Evolutionary conservation across 1,140 invertebrate species (phyloP), one percentile per base, ranked within the genome.

Genomic region (Platyscapa corneri): DNA sequence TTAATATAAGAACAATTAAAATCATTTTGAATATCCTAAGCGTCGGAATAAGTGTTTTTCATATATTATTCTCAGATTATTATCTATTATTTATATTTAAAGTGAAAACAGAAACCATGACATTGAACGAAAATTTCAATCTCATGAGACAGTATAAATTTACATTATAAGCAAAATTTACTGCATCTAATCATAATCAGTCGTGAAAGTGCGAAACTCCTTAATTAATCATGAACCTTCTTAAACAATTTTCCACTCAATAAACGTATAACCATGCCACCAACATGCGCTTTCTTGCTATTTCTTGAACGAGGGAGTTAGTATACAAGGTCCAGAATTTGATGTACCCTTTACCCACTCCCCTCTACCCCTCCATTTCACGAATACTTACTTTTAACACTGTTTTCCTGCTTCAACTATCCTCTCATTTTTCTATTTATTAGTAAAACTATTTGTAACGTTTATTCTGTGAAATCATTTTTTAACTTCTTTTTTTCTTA

Each of bases 191-290:
- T 49, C n/a, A 32, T 49, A 75, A 75, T 75, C 42, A 32, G 42
- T 46, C 39, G 46, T 46, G 6, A 8, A n/a, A 16, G 49, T 30
- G 75, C 10, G 30, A 77, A 46, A 49, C 49, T 46, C 16, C 46
- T 77, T 60, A 77, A 77, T 77, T 77, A 77, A 77, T 49, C 14
- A 27, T 30, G 81, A 27, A 27, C 30, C 27, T 75, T 75, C 67
- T 83, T 64, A 64, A 83, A 53, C 53, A 83, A 64, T 75, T 83
- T 83, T 75, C 53, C 72, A 39, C 74, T 46, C 49, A 65, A 65
- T 76, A 65, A 64, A 65, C 23, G n/a, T 32, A 16, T 0, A 39
- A 39, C 32, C 67, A 39, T 23, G 32, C n/a, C 65, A 67, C 65
- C 39, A 18, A 72, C 67, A 34, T 8, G 5, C 67, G 7, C 64